Percentiles rank a stretch among this genome's conserved stretches.
Conservation (phyloP, 2,888 invertebrate species). For the Drosophila tripunctata region DNA sequence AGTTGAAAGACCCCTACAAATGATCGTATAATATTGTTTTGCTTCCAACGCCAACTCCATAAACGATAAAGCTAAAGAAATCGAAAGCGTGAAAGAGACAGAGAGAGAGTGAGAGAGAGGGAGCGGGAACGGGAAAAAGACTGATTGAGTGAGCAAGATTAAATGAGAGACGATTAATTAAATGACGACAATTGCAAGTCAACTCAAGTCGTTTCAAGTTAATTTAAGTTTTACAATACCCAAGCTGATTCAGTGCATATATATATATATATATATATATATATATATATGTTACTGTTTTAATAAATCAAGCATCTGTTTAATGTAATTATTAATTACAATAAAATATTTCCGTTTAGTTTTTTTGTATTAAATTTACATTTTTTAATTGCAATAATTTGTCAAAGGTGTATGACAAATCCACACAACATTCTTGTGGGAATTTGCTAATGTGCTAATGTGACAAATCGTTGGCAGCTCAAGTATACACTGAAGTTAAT, state of each 20-base stretch:
- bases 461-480: constrained; percentile 18
- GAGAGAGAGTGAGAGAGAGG: not conserved
- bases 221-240: constrained; percentile 32
- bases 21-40: constrained; percentile 58
- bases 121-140: constrained; percentile 4
- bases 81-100: constrained; percentile 3
- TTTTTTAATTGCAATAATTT: constrained; percentile 58
- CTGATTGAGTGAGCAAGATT: constrained; percentile 43
- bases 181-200: constrained; percentile 51
- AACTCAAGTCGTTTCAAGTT: constrained; percentile 35
- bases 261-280: not conserved
- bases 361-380: constrained; percentile 51
- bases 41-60: constrained; percentile 65
- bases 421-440: constrained; percentile 27
- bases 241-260: constrained; percentile 58
- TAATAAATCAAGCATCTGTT: constrained; percentile 55
- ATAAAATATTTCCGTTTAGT: constrained; percentile 71
- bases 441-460: constrained; percentile 36
- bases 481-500: constrained; percentile 16
- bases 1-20: constrained; percentile 41
- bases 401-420: constrained; percentile 57
- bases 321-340: constrained; percentile 57
- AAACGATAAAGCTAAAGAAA: constrained; percentile 48
- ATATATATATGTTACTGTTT: too few species aligned
- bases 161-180: constrained; percentile 73